phyloP scores from a whole-genome alignment of 2,113 vertebrate species.

The Mystacornis crossleyi region DNA sequence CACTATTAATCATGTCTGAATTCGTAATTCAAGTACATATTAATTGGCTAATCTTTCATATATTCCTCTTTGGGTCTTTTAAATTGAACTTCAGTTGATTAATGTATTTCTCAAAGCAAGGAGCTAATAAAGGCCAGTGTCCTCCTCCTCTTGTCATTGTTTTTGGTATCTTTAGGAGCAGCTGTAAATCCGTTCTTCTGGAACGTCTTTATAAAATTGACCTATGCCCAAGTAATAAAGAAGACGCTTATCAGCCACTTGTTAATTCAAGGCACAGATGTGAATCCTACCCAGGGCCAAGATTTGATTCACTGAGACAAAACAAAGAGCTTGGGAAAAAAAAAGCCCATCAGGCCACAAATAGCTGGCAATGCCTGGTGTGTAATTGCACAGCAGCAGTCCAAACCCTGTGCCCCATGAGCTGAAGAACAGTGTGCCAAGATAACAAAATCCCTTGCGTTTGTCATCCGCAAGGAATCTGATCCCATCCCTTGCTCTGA shows the following conservation, averaged over 20 bases:
- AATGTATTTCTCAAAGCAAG: conserved; percentile 61
- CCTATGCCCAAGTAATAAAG: not conserved
- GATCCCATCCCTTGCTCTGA: not conserved
- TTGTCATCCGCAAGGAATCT: not conserved
- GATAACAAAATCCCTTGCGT: not conserved
- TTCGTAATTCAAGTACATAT: conserved; percentile 57
- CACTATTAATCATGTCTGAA: conserved; percentile 16
- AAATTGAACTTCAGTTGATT: conserved; percentile 42
- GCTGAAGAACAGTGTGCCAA: not conserved
- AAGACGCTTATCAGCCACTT: not conserved
- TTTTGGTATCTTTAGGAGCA: not conserved
- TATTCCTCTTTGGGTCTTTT: conserved; percentile 53
- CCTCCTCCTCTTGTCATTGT: conserved; percentile 28
- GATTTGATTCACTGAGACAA: not conserved
- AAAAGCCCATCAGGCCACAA: not conserved
- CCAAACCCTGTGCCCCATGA: accelerated
- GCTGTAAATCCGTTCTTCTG: conserved; percentile 33
- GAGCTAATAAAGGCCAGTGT: conserved; percentile 65
- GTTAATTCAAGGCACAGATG: not conserved
- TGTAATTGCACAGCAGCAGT: not conserved
- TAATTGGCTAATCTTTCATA: conserved; percentile 52
- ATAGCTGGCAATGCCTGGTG: not conserved
- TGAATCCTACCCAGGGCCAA: not conserved
- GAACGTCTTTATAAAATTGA: conserved; percentile 22
- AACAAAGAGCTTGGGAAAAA: not conserved